Evolutionary conservation across 2,113 vertebrate genomes (phyloP), one percentile per base, ranked within the genome.

Genomic region (Burhinus oedicnemus): DNA sequence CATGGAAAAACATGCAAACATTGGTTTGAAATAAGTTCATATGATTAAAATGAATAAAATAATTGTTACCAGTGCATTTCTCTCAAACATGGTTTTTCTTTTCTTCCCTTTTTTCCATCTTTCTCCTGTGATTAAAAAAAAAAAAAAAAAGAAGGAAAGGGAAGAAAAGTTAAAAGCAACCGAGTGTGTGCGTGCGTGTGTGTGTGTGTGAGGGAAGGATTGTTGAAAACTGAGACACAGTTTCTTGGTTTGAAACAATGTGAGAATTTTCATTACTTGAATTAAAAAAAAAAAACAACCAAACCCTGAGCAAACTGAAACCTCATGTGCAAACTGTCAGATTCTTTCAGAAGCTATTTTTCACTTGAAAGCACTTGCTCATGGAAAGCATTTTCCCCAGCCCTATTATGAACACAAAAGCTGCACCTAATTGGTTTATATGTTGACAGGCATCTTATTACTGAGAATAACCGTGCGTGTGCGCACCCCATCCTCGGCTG

Each of bases 321-420:
- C 93, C 93, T 96, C 89, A 89, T 93, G 95, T 96, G 89, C 70
- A 61, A 93, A 85, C 93, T 90, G 89, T 91, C 93, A 94, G 61
- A 93, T 85, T 79, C 87, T 79, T 96, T 85, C 95, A 94, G 95
- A 85, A 93, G 70, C 91, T 84, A 57, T 96, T 97, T 96, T 89
- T 96, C 95, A 96, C 95, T 95, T 89, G 93, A 94, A 96, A 95
- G 94, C 89, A 58, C 84, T 96, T 75, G 77, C 89, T 87, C 70
- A 30, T 2, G 55, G 81, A 93, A 87, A 94, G 61, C 81, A 15
- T 84, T 92, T 91, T 96, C 66, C 61, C 61, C 70, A 30, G 87
- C 84, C 82, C 82, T 89, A 44, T 80, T 87, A 61, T 0, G n/a
- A 87, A 32, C 90, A 94, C 87, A 95, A 95, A 94, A 89, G 84